Conservation (phyloP, 92 coral and sea anemone species). For the Porites divaricata region DNA sequence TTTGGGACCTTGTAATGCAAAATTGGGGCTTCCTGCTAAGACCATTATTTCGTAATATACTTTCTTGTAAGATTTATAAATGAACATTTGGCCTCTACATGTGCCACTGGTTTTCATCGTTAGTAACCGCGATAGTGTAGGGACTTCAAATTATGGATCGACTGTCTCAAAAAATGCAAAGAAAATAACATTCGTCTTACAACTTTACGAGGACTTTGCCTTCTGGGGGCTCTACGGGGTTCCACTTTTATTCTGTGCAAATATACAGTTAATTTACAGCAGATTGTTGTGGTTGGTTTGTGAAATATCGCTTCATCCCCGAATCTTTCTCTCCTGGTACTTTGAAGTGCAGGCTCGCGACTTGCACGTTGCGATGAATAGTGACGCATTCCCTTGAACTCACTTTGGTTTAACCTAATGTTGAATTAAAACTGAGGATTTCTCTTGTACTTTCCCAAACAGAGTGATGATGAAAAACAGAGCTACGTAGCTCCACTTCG, state of each 20-base stretch:
- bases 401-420: conserved; percentile 7
- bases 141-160: conserved; percentile 7
- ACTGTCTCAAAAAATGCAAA: background rate
- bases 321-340: background rate
- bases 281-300: conserved; percentile 20
- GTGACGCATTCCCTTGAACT: background rate
- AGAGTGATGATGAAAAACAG: conserved; percentile 73
- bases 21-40: conserved; percentile 48
- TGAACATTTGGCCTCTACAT: conserved; percentile 7
- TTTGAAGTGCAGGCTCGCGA: background rate
- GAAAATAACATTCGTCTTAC: background rate
- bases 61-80: conserved; percentile 35
- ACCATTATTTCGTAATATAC: conserved; percentile 33
- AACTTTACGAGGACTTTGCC: background rate
- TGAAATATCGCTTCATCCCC: background rate
- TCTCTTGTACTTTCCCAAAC: conserved; percentile 11
- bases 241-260: conserved; percentile 11
- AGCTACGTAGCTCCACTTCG: conserved; percentile 55
- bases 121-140: background rate
- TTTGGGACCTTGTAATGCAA: conserved; percentile 5
- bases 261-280: conserved; percentile 28
- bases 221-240: conserved; percentile 20
- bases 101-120: background rate
- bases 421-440: background rate
- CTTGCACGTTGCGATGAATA: background rate